Base-by-base conservation (phyloP, 2,888 invertebrate species). In the Epinotia bilunana region DNA sequence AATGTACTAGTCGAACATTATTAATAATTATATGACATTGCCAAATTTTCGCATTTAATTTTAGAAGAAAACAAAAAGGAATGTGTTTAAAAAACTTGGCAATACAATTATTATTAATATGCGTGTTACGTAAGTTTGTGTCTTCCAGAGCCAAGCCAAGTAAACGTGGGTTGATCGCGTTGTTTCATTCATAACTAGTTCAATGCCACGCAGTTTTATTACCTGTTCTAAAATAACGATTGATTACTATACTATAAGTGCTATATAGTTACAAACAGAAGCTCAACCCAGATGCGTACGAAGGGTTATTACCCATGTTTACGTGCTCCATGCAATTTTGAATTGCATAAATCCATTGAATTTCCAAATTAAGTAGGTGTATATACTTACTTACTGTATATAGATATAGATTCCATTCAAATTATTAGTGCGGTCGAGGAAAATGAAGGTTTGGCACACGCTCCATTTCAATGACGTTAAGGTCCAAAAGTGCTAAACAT, bases 131-230 rank as follows among this genome's bases (percentile, higher is more conserved):
- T 63, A 74, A 69, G 53, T 53, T 4, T 46, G 69, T 62, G 62
- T 70, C 49, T 6, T 18, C 6, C 16, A 18, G 20, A 57, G 46
- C 33, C 57, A 68, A 64, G 74, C 74, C 70, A 70, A 70, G 58
- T 12, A 33, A 63, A 70, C 60, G 64, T 55, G 53, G 53, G 70
- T 65, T 53, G 70, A 62, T 28, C 33, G 6, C n/a, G 46, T 12
- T 55, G 39, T 20, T 69, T 64, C 70, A 74, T 74, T 74, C 74
- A 74, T 71, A 74, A 71, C 74, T 74, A 60, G 74, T 74, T 74
- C 74, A 74, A 71, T 70, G 74, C 60, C 65, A 64, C 55, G 49
- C 60, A 11, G 60, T 65, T 74, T 62, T 65, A 74, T 74, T 12
- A 64, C 70, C 68, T n/a, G 23, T 33, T 57, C 74, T 53, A 49